Evolutionary conservation across 1,140 invertebrate species (phyloP).

Genomic region (Rhizoglyphus robini): DNA sequence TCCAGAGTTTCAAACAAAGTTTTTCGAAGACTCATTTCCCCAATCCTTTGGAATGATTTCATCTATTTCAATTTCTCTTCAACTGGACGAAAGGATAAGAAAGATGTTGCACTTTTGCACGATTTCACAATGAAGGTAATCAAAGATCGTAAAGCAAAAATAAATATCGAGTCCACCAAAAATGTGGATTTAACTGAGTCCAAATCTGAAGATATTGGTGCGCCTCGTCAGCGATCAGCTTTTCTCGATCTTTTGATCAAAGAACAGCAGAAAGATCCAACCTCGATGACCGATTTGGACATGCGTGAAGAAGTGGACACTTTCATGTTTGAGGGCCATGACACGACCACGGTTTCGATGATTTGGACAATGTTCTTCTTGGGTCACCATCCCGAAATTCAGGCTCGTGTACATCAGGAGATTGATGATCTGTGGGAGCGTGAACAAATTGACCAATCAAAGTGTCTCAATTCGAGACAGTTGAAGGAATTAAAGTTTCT

Average conservation of each 20-base stretch:
- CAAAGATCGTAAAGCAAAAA: conserved; percentile 49
- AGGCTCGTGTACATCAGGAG: not conserved
- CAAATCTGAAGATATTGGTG: conserved; percentile 22
- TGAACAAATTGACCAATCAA: not conserved
- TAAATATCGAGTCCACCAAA: conserved; percentile 27
- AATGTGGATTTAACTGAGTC: conserved; percentile 28
- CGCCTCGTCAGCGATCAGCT: conserved; percentile 47
- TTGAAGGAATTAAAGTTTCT: conserved; percentile 52
- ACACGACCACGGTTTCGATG: conserved; percentile 32
- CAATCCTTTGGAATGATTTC: conserved; percentile 65
- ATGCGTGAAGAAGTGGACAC: conserved; percentile 86
- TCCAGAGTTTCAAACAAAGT: conserved; percentile 34
- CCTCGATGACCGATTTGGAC: conserved; percentile 62
- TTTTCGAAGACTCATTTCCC: conserved; percentile 53
- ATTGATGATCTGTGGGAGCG: not conserved
- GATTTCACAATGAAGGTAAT: conserved; percentile 17
- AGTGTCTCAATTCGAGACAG: conserved; percentile 36
- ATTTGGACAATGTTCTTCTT: not conserved
- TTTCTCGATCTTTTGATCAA: conserved; percentile 87
- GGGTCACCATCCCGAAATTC: not conserved
- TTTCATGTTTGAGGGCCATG: conserved; percentile 70
- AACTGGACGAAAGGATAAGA: not conserved
- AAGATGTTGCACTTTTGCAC: not conserved
- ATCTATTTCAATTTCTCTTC: conserved; percentile 43
- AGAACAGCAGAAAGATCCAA: conserved; percentile 31